Conservation (phyloP, 2,113 vertebrate genomes). For the Cyanoliseus patagonus region DNA sequence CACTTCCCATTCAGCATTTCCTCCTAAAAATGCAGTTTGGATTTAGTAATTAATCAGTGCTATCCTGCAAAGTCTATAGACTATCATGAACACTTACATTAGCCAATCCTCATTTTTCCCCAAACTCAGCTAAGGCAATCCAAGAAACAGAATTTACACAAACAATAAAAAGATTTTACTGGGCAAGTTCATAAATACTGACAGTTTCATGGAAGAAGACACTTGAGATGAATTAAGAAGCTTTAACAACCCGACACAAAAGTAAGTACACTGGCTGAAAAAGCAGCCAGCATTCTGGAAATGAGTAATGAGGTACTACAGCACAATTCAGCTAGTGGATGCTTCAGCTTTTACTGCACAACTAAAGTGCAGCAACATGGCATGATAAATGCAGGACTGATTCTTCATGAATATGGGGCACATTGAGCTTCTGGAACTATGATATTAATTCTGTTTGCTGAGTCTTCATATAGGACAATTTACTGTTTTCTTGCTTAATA, state of each 20-base stretch:
- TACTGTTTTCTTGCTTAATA: not conserved
- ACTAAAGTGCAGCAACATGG: not conserved
- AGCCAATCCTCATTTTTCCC: not conserved
- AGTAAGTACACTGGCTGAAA: not conserved
- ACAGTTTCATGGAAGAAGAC: not conserved
- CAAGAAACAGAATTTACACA: not conserved
- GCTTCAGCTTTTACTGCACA: not conserved
- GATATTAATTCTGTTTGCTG: not conserved
- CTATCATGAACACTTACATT: not conserved
- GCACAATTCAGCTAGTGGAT: not conserved
- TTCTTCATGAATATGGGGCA: not conserved
- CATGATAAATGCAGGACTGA: not conserved
- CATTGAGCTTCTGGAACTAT: not conserved
- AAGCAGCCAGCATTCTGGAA: not conserved
- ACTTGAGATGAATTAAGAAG: conserved; percentile 3
- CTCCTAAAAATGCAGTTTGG: not conserved
- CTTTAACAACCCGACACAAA: not conserved
- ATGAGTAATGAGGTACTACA: not conserved
- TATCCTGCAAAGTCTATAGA: not conserved
- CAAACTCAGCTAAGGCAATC: not conserved
- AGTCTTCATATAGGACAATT: not conserved
- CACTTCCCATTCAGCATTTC: not conserved
- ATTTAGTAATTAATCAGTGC: not conserved
- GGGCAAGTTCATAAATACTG: not conserved
- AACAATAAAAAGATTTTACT: not conserved